These are phyloP conservation scores for Callipepla californica DNA, from an alignment of 2,113 vertebrate genomes.

Conservation along the genomic window DNA sequence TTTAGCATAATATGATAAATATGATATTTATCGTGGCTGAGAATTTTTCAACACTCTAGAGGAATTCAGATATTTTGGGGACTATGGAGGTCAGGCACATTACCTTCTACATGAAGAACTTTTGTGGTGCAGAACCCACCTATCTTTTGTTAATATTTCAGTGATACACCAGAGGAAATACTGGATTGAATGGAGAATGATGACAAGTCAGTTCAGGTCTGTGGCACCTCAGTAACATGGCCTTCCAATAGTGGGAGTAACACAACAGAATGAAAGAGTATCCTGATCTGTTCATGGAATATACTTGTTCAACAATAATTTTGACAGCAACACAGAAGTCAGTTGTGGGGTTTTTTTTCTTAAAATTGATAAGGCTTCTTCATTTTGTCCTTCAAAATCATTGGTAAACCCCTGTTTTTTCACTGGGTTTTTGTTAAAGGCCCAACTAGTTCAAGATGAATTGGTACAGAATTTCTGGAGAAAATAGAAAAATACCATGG, in stretches of 20 bases:
- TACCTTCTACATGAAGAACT: background rate
- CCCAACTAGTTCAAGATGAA: background rate
- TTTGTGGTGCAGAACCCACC: background rate
- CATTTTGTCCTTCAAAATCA: background rate
- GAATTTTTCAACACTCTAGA: background rate
- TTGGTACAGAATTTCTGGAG: background rate
- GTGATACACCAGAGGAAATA: fast-evolving
- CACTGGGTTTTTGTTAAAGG: background rate
- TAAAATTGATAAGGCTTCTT: background rate
- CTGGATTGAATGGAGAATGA: fast-evolving
- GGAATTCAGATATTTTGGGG: background rate
- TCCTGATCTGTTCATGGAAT: background rate
- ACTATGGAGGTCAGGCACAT: background rate
- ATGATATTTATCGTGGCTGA: background rate
- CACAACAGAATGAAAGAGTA: background rate
- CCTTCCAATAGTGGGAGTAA: background rate
- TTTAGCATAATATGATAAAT: background rate
- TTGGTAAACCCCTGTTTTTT: background rate
- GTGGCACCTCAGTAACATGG: background rate
- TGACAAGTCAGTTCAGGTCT: background rate
- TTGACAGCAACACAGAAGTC: background rate
- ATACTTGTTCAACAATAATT: background rate
- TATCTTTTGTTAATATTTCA: background rate
- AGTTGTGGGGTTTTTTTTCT: background rate
- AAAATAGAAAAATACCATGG: background rate